Conservation (phyloP, 2,797 vertebrate species). For the Xyrichtys novacula region DNA sequence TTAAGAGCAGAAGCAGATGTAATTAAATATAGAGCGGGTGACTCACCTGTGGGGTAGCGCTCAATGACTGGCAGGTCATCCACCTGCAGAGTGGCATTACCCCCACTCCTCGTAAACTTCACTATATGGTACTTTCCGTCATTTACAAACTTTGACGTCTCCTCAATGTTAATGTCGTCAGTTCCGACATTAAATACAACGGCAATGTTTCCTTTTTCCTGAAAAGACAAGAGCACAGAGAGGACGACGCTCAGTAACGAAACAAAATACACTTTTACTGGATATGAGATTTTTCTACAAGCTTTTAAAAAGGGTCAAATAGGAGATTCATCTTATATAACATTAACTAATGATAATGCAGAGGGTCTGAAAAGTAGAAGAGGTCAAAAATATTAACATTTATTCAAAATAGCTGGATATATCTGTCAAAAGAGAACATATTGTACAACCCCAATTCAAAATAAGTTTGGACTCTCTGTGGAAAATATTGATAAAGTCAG, state of each 20-base stretch:
- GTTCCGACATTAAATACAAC: constrained; percentile 99
- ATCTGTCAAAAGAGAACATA: too few relatives aligned
- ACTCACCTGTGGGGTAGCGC: constrained; percentile 98
- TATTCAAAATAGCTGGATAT: too few relatives aligned
- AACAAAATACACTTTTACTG: constrained; percentile 29
- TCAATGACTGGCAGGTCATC: constrained; percentile 99
- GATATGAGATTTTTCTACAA: neutral
- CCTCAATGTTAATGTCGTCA: constrained; percentile 98
- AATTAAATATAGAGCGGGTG: constrained; percentile 43
- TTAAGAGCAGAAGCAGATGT: constrained; percentile 28
- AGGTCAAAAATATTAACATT: too few relatives aligned
- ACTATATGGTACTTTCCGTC: constrained; percentile 99
- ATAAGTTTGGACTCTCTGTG: too few relatives aligned
- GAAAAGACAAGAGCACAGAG: constrained; percentile 70
- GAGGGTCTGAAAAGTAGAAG: too few relatives aligned
- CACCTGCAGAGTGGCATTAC: constrained; percentile 99
- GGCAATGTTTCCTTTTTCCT: constrained; percentile 97
- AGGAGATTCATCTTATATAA: too few relatives aligned
- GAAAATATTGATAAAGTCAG: too few relatives aligned
- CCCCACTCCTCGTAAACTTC: constrained; percentile 98
- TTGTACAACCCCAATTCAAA: too few relatives aligned
- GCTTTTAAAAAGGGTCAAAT: too few relatives aligned
- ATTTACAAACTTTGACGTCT: constrained; percentile 98
- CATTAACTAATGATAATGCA: too few relatives aligned
- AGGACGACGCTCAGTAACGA: constrained; percentile 29